phyloP scores from a whole-genome alignment of 2,888 invertebrate species.

The Mystacides longicornis region DNA sequence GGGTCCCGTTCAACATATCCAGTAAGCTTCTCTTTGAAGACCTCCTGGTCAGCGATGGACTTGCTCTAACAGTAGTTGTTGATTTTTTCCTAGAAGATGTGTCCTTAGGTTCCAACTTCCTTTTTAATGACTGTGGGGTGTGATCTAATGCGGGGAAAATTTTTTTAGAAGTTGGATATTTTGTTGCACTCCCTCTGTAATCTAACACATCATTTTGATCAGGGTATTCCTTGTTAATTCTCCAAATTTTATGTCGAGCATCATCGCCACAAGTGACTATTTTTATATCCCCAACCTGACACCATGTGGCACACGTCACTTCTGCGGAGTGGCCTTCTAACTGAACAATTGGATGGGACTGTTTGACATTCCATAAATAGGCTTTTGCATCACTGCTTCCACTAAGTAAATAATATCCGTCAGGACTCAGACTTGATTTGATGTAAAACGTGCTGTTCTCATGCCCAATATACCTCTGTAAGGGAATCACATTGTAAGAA shows the following conservation, averaged over 20 bases:
- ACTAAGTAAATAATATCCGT: constrained; percentile 73
- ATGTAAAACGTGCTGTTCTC: constrained; percentile 78
- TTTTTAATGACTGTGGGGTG: constrained; percentile 47
- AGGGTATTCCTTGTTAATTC: constrained; percentile 49
- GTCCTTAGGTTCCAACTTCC: constrained; percentile 27
- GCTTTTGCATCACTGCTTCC: constrained; percentile 85
- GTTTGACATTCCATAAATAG: constrained; percentile 74
- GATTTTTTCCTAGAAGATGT: constrained; percentile 18
- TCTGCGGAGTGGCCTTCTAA: constrained; percentile 75
- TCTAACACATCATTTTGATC: constrained; percentile 34
- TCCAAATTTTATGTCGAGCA: constrained; percentile 70
- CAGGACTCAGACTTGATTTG: constrained; percentile 72
- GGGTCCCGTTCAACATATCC: constrained; percentile 36
- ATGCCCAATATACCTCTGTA: constrained; percentile 63
- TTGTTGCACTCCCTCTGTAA: constrained; percentile 44
- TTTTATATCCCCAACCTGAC: constrained; percentile 49
- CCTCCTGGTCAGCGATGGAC: constrained; percentile 23
- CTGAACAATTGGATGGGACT: constrained; percentile 57
- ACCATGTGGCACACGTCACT: constrained; percentile 84
- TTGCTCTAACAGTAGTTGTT: constrained; percentile 9
- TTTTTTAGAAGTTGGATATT: constrained; percentile 29
- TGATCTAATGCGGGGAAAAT: constrained; percentile 32
- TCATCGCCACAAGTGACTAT: constrained; percentile 82
- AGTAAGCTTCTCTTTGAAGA: constrained; percentile 41
- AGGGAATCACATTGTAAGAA: constrained; percentile 58